Evolutionary conservation across 1,140 invertebrate species (phyloP).

Genomic region (Kradibia gibbosae): DNA sequence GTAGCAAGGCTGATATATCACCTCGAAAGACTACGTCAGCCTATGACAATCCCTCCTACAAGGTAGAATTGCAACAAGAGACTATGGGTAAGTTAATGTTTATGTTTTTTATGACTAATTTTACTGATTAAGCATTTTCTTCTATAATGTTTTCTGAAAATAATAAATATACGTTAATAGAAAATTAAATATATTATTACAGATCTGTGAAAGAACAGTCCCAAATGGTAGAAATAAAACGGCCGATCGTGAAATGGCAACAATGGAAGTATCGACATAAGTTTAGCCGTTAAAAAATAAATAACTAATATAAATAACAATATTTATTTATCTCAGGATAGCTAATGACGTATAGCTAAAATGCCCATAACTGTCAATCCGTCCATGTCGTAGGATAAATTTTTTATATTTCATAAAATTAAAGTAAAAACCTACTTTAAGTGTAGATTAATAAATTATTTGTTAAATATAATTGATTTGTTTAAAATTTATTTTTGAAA

Average conservation of each 20-base stretch:
- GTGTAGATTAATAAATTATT: constrained; percentile 44
- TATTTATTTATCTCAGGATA: constrained; percentile 45
- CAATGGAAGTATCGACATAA: constrained; percentile 59
- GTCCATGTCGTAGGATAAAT: constrained; percentile 54
- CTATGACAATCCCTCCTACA: constrained; percentile 95
- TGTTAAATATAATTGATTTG: constrained; percentile 55
- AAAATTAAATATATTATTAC: constrained; percentile 44
- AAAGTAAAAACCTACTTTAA: constrained; percentile 33
- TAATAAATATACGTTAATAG: not conserved
- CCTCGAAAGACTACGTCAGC: constrained; percentile 83
- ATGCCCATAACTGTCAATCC: constrained; percentile 50
- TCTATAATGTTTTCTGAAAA: not conserved
- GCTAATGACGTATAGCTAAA: constrained; percentile 43
- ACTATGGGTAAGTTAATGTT: constrained; percentile 83
- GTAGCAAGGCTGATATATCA: constrained; percentile 76
- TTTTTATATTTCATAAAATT: constrained; percentile 22
- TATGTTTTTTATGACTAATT: constrained; percentile 57
- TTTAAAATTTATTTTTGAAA: constrained; percentile 35
- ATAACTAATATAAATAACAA: constrained; percentile 61
- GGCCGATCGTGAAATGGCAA: constrained; percentile 67
- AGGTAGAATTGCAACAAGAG: constrained; percentile 92
- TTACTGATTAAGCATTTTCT: constrained; percentile 23
- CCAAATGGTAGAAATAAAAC: constrained; percentile 65
- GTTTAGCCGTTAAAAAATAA: constrained; percentile 61
- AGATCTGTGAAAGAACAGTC: constrained; percentile 69